These are phyloP conservation scores for Uropsilus gracilis DNA, from an alignment of 2,113 vertebrate genomes.

Conservation along the genomic window DNA sequence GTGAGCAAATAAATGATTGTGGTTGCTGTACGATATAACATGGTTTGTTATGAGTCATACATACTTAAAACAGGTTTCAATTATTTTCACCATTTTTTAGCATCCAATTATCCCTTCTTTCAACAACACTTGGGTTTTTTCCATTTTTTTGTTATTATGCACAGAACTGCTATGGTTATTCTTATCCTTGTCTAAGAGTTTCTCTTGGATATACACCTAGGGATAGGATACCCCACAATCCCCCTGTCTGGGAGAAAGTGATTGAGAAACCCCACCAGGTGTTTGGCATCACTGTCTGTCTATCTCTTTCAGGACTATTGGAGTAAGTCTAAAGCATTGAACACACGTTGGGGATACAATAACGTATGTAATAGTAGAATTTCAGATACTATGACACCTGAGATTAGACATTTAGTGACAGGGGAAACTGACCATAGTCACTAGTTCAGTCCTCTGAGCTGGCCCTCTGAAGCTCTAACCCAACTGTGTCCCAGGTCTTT, in stretches of 20 bases:
- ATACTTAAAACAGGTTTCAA: not conserved
- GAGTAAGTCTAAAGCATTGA: not conserved
- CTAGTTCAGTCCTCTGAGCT: not conserved
- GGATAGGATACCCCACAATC: not conserved
- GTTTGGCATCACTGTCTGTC: not conserved
- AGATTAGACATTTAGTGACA: not conserved
- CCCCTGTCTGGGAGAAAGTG: not conserved
- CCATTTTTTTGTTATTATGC: not conserved
- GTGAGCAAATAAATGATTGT: not conserved
- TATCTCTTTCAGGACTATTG: not conserved
- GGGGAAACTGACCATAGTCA: not conserved
- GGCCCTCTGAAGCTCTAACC: not conserved
- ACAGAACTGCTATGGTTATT: not conserved
- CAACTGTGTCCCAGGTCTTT: not conserved
- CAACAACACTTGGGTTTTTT: not conserved
- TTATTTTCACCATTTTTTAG: not conserved
- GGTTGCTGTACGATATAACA: not conserved
- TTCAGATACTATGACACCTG: not conserved
- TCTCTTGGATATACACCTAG: not conserved
- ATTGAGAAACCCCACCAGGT: not conserved
- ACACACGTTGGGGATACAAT: not conserved
- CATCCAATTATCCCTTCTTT: not conserved
- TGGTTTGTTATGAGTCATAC: not conserved
- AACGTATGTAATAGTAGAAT: constrained; percentile 12
- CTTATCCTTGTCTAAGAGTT: not conserved